phyloP scores from a whole-genome alignment of 2,888 invertebrate genomes.

The Oligia fasciuncula region DNA sequence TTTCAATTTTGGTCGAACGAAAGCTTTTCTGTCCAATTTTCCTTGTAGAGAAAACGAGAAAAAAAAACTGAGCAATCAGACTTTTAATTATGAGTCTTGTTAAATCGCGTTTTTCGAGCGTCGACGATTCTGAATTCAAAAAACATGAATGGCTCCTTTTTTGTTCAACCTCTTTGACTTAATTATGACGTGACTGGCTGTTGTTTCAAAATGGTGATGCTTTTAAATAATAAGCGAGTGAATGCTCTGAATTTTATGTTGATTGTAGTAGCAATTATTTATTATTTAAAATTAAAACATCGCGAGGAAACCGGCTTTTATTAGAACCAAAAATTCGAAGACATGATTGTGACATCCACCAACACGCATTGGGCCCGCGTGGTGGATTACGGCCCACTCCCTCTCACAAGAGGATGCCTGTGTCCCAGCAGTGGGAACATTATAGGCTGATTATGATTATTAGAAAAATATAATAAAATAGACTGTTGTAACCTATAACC shows the following conservation, averaged over 20 bases:
- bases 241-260: background rate
- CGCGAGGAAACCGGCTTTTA: no score
- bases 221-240: background rate
- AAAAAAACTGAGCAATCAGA: conserved; percentile 68
- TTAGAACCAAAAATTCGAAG: no score
- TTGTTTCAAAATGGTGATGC: conserved; percentile 29
- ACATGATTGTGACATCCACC: background rate
- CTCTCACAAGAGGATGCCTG: background rate
- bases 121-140: conserved; percentile 46
- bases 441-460: background rate
- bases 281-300: no score
- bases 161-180: conserved; percentile 39
- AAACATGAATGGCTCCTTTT: conserved; percentile 41
- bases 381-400: background rate
- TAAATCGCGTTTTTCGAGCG: conserved; percentile 64
- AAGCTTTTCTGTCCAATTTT: conserved; percentile 65
- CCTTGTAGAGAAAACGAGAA: conserved; percentile 63
- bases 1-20: conserved; percentile 57
- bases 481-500: background rate
- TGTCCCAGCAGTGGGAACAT: background rate
- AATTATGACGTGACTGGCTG: conserved; percentile 37
- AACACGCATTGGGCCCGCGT: background rate
- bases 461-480: background rate
- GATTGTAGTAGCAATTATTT: background rate
- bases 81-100: conserved; percentile 74